Conservation (phyloP, 2,113 vertebrate species). For the Rhinolophus ferrumequinum region DNA sequence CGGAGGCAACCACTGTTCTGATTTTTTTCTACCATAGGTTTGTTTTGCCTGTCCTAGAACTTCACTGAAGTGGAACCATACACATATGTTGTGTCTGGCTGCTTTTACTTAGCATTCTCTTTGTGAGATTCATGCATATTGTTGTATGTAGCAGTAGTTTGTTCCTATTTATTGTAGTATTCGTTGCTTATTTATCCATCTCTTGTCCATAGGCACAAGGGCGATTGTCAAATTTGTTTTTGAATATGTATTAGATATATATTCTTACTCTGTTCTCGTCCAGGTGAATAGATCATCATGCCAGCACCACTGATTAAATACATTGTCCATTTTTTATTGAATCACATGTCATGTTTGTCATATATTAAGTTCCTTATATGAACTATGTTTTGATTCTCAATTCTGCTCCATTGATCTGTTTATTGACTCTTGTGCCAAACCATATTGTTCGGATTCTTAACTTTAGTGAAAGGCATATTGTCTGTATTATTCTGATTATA, state of each 20-base stretch:
- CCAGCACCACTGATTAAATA: not conserved
- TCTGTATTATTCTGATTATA: not conserved
- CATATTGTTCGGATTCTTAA: not conserved
- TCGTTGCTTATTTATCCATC: not conserved
- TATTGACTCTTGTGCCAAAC: not conserved
- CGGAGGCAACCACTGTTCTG: not conserved
- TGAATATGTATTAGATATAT: not conserved
- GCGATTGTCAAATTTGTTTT: constrained; percentile 27
- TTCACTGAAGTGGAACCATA: not conserved
- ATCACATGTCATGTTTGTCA: not conserved
- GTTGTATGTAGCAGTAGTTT: not conserved
- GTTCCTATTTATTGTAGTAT: not conserved
- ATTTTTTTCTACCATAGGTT: not conserved
- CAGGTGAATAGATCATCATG: not conserved
- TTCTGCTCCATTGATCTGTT: not conserved
- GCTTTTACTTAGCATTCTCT: not conserved
- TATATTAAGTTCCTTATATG: not conserved
- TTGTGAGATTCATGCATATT: not conserved
- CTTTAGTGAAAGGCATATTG: not conserved
- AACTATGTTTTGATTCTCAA: not conserved
- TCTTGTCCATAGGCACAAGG: not conserved
- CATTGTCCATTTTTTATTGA: not conserved
- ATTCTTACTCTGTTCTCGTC: constrained; percentile 9
- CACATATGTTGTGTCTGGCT: not conserved
- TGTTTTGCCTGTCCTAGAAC: not conserved